Base-by-base conservation (phyloP, 2,797 vertebrate genomes). In the Eulemur mongoz region DNA sequence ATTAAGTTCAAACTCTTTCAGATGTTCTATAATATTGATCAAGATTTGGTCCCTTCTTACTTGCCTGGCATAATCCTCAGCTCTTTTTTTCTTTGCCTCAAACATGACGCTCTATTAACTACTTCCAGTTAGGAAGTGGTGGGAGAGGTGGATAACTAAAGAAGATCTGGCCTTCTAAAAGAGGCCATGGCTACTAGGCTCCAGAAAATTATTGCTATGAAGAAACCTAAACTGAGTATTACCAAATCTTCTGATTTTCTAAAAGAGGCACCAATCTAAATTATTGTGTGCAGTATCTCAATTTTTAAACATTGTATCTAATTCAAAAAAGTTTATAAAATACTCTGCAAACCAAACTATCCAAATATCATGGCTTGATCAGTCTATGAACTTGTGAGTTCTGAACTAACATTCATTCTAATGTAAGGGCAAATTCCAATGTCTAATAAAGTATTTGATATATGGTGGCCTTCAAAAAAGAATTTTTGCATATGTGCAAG, bases 331-430 rank as follows among this genome's bases (percentile, higher is more conserved):
- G 17, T 57, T 83, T 45, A 43, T 67, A 93, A 91, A 75, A 92
- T 52, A 65, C 32, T 61, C 14, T 79, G 6, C 3, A 93, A 90
- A 65, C 2, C 25, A 75, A 93, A 57, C 7, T 81, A 70, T 50
- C 57, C n/a, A 22, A 59, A 18, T 54, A 73, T 48, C 30, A 45
- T 48, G 7, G 7, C 83, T 13, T n/a, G 12, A 80, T 72, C 9
- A 57, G 23, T 25, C 32, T 69, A 30, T 23, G 12, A 45, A 81
- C 45, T 81, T 95, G 9, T 80, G 18, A 91, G 8, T 75, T 91
- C 67, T 87, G 40, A 97, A 80, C 52, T 87, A 96, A 84, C 32
- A 65, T 3, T 87, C 81, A 54, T 63, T 95, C 45, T 90, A 17
- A 45, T 63, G 1, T 35, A 92, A 93, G 35, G 27, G 2, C 10